Conservation (phyloP, 2,888 invertebrate species). For the Iphiclides podalirius region DNA sequence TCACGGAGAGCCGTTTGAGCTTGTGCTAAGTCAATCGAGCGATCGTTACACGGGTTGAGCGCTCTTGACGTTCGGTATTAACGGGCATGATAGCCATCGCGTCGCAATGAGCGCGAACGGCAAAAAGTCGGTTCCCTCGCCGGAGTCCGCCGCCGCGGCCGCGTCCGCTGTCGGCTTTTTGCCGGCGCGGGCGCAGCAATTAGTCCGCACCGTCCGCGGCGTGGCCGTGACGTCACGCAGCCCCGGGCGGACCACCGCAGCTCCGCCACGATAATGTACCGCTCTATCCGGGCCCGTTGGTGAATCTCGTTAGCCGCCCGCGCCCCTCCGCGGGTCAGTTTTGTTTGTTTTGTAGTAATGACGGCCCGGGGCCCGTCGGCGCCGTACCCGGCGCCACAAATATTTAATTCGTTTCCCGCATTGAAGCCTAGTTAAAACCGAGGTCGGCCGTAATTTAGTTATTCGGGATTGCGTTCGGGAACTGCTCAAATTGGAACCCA, state of each 20-base stretch:
- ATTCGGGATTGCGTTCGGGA: background rate
- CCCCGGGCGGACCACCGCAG: conserved; percentile 71
- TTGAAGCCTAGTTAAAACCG: conserved; percentile 62
- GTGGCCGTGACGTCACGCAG: conserved; percentile 38
- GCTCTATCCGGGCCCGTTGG: conserved; percentile 73
- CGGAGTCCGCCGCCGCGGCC: conserved; percentile 31
- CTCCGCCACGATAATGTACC: conserved; percentile 74
- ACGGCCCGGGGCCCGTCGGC: conserved; percentile 74
- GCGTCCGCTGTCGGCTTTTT: conserved; percentile 46
- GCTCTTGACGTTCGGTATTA: too few relatives aligned
- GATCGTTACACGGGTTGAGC: too few relatives aligned
- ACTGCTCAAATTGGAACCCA: conserved; percentile 19
- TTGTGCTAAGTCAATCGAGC: too few relatives aligned
- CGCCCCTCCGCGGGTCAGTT: conserved; percentile 73
- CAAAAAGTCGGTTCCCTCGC: conserved; percentile 33
- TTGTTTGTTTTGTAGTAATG: conserved; percentile 79
- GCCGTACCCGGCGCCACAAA: conserved; percentile 72
- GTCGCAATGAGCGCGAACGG: background rate
- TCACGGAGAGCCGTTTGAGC: too few relatives aligned
- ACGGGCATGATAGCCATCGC: too few relatives aligned
- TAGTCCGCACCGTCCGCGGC: conserved; percentile 64
- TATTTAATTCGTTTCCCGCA: conserved; percentile 73
- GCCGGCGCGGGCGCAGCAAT: conserved; percentile 64
- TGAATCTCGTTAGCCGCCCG: conserved; percentile 76
- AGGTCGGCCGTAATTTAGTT: background rate